Base-by-base conservation (phyloP, 2,113 vertebrate species). In the Rynchops niger region DNA sequence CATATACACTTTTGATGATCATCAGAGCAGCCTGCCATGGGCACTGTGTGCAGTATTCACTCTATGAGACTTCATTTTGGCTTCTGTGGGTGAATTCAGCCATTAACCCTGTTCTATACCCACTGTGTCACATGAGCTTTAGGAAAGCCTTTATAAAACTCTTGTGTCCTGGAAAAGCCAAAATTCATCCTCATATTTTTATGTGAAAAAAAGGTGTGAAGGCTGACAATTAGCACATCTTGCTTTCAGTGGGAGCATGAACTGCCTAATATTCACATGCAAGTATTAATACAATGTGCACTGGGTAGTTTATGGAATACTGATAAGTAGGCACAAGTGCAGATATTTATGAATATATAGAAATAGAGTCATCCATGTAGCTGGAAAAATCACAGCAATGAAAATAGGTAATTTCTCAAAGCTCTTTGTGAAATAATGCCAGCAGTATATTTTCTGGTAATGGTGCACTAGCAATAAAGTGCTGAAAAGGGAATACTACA, bases 1-100 rank as follows among this genome's bases (percentile, higher is more conserved):
- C 98, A 5, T 99, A 98, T 47, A 98, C 98, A 0, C 95, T 98
- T 34, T 42, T 98, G 77, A 98, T 98, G 98, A 98, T 98, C 94
- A 98, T 98, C 86, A 88, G 96, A 86, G 98, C 98, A 17, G 98
- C 97, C 9, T 98, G 98, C 78, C 98, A 98, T 0, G 96, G 98
- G 15, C 98, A 90, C 34, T 98, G 98, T 26, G 96, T 98, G 56
- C 98, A 93, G 20, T 73, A 98, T 30, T 98, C 97, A 40, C 97
- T 98, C 81, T 98, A 98, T 19, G 98, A 99, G 91, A 98, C 96
- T 43, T 98, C 98, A 2, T 98, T 98, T 96, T 98, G 98, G 97
- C 96, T 99, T 14, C 96, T 98, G 53, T 98, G 98, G 98, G 70
- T 98, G 29, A 98, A 98, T 86, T 98, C 98, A 1, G 98, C 98